phyloP scores from a whole-genome alignment of 1,140 invertebrate species.

The Olivierus martensii region DNA sequence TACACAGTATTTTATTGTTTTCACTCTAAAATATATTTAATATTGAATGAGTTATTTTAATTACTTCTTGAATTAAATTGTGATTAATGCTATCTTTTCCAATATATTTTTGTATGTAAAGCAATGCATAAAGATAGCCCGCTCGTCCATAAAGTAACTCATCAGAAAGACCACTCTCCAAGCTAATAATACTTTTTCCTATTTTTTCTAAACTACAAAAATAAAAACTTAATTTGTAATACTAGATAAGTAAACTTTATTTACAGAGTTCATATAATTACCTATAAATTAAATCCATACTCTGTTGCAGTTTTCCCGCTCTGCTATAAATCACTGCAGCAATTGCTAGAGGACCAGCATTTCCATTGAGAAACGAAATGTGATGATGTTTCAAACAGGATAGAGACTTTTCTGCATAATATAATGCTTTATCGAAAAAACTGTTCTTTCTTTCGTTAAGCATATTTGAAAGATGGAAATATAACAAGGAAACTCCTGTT shows the following conservation, averaged over 20 bases:
- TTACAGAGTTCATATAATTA: background rate
- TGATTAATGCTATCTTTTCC: conserved; percentile 4
- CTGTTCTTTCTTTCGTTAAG: conserved; percentile 16
- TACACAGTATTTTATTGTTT: no score
- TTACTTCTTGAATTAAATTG: no score
- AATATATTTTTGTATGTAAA: conserved; percentile 54
- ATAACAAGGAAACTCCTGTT: conserved; percentile 36
- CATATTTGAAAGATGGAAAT: conserved; percentile 34
- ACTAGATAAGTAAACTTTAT: background rate
- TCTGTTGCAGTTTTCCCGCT: conserved; percentile 20
- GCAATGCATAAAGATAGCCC: conserved; percentile 67
- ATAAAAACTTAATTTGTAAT: background rate
- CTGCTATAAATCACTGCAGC: conserved; percentile 46
- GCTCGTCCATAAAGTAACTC: conserved; percentile 70
- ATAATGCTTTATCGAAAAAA: conserved; percentile 32
- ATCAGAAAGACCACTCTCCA: conserved; percentile 44
- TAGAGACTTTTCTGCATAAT: conserved; percentile 33
- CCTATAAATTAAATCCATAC: conserved; percentile 22
- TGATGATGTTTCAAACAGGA: conserved; percentile 32
- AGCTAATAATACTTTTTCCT: conserved; percentile 9
- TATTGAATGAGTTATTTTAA: no score
- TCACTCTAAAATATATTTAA: no score
- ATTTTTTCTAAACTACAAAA: conserved; percentile 24
- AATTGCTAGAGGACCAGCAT: conserved; percentile 56
- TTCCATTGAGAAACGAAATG: conserved; percentile 59